Conservation (phyloP, 2,888 invertebrate genomes). For the Erannis defoliaria region DNA sequence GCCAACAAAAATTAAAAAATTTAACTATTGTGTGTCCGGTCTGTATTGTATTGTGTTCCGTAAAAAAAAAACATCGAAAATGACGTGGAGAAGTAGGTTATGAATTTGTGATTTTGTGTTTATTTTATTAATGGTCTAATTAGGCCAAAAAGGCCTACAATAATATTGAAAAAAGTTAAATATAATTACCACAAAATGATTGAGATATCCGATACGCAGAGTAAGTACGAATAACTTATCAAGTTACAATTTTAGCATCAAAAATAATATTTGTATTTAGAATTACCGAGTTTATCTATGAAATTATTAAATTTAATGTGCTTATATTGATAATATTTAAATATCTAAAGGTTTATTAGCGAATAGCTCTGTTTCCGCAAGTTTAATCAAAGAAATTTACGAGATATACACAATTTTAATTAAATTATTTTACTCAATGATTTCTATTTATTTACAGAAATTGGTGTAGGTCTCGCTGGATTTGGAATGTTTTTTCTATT, state of each 20-base stretch:
- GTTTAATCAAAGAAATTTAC: not conserved
- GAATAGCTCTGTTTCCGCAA: not conserved
- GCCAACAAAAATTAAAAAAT: no score
- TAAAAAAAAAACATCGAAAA: slow-evolving; percentile 53
- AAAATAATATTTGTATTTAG: not conserved
- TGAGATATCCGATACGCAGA: slow-evolving; percentile 94
- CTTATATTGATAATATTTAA: not conserved
- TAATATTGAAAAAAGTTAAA: slow-evolving; percentile 34
- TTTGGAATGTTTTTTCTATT: slow-evolving; percentile 98
- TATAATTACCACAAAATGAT: slow-evolving; percentile 88
- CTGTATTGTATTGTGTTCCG: not conserved
- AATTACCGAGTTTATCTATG: slow-evolving; percentile 26
- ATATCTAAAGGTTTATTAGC: no score
- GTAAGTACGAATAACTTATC: slow-evolving; percentile 84
- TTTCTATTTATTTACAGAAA: slow-evolving; percentile 92
- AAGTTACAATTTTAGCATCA: not conserved
- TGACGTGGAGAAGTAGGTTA: slow-evolving; percentile 78
- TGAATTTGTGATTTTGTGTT: slow-evolving; percentile 62
- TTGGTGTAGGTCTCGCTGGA: slow-evolving; percentile 98
- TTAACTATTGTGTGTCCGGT: no score
- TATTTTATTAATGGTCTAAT: no score
- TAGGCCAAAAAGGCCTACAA: slow-evolving; percentile 45
- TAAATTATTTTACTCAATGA: not conserved
- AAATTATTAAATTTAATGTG: slow-evolving; percentile 8
- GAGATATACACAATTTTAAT: not conserved